phyloP scores from a whole-genome alignment of 2,797 vertebrate genomes.

The Glossophaga mutica region DNA sequence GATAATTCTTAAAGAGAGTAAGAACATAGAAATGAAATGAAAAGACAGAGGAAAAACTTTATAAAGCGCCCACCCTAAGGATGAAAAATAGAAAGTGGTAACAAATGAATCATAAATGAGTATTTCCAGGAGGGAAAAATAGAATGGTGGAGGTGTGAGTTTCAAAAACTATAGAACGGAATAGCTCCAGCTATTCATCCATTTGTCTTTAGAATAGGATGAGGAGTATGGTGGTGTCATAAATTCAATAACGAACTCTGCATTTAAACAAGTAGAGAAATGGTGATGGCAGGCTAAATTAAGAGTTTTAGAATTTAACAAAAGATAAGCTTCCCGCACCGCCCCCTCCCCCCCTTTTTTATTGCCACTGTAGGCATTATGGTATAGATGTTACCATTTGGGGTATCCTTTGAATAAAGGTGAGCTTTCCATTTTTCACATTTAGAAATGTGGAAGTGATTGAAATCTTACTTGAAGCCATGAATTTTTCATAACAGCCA shows the following conservation, averaged over 20 bases:
- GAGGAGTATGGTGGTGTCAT: neutral
- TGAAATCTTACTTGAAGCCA: slow-evolving; percentile 14
- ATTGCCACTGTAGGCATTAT: neutral
- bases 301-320: neutral
- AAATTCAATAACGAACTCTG: neutral
- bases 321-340: neutral
- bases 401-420: neutral
- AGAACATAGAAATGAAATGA: neutral
- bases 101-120: neutral
- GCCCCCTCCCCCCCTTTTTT: neutral
- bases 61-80: neutral
- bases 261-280: neutral
- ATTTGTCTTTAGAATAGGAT: neutral
- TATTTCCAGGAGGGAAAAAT: neutral
- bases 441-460: slow-evolving; percentile 4
- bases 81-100: neutral
- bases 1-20: neutral
- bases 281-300: neutral
- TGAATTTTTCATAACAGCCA: slow-evolving; percentile 25
- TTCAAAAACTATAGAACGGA: neutral
- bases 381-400: neutral
- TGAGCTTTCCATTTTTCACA: neutral
- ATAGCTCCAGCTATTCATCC: neutral
- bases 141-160: neutral
- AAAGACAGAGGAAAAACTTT: neutral